Conservation (phyloP, 2,888 invertebrate species). For the Ophonus ardosiacus region DNA sequence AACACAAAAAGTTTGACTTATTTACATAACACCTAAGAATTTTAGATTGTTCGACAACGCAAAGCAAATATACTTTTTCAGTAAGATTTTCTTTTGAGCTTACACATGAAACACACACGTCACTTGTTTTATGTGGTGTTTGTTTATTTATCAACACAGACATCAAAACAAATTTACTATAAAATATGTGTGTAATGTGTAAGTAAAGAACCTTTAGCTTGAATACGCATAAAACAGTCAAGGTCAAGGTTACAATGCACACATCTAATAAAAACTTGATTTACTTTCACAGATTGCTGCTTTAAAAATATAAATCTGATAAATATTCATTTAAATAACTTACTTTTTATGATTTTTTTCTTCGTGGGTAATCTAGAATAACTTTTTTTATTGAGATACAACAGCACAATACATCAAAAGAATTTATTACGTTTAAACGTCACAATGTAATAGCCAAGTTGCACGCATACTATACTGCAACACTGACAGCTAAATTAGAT, state of each 20-base stretch:
- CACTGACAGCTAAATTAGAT: too few species aligned
- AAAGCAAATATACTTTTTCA: conserved; percentile 4
- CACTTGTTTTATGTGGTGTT: conserved; percentile 6
- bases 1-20: not conserved
- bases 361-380: not conserved
- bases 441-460: too few species aligned
- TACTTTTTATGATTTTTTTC: not conserved
- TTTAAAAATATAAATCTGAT: conserved; percentile 4
- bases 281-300: not conserved
- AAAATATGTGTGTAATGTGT: not conserved
- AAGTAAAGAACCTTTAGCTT: not conserved
- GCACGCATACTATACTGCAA: too few species aligned
- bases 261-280: not conserved
- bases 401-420: too few species aligned
- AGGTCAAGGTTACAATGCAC: not conserved
- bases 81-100: conserved; percentile 9
- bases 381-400: not conserved
- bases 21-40: not conserved
- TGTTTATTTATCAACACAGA: conserved; percentile 23
- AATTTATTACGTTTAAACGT: too few species aligned
- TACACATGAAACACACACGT: not conserved
- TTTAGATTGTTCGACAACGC: not conserved
- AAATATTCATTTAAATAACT: not conserved
- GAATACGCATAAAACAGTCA: not conserved
- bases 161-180: conserved; percentile 4